Percentiles rank a stretch among this genome's conserved stretches.
Evolutionary conservation across 1,140 invertebrate species (phyloP).

Genomic region (Lepidurus couesii): DNA sequence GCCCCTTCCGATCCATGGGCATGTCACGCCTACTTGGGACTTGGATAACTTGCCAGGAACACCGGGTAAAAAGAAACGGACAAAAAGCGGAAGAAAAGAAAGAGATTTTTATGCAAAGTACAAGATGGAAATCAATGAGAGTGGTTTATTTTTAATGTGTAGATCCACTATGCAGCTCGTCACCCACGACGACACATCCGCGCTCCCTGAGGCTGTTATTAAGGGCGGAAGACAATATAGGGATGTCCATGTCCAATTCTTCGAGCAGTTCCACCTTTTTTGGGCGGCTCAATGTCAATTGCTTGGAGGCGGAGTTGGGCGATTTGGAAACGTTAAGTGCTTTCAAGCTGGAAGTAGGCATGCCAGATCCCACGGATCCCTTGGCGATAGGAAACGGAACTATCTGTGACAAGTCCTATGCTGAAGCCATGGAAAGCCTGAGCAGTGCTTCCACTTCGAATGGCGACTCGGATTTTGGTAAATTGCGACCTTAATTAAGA

Average conservation of each 20-base stretch:
- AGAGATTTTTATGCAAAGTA: not conserved
- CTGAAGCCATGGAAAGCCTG: slow-evolving; percentile 4
- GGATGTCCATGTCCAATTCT: slow-evolving; percentile 2
- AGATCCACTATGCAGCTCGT: slow-evolving; percentile 10
- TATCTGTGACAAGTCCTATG: slow-evolving; percentile 11
- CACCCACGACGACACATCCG: not conserved
- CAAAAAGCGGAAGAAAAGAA: not conserved
- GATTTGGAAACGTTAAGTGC: slow-evolving; percentile 18
- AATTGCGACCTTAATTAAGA: not conserved
- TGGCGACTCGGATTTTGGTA: slow-evolving; percentile 14
- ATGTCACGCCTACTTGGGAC: slow-evolving; percentile 17
- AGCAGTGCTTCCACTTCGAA: not conserved
- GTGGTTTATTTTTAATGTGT: not conserved
- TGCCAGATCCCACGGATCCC: not conserved
- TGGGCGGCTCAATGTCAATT: slow-evolving; percentile 1
- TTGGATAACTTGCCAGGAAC: slow-evolving; percentile 8
- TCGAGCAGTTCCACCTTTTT: slow-evolving; percentile 6
- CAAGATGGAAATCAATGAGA: not conserved
- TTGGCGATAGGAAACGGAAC: not conserved
- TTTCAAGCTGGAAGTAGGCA: slow-evolving; percentile 9
- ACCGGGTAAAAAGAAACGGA: not conserved
- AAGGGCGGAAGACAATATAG: slow-evolving; percentile 3
- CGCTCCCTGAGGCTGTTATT: slow-evolving; percentile 10
- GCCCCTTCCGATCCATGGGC: slow-evolving; percentile 6
- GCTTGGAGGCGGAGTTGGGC: slow-evolving; percentile 15